Evolutionary conservation across 1,140 invertebrate genomes (phyloP).

Genomic region (Drosophila micromelanica): DNA sequence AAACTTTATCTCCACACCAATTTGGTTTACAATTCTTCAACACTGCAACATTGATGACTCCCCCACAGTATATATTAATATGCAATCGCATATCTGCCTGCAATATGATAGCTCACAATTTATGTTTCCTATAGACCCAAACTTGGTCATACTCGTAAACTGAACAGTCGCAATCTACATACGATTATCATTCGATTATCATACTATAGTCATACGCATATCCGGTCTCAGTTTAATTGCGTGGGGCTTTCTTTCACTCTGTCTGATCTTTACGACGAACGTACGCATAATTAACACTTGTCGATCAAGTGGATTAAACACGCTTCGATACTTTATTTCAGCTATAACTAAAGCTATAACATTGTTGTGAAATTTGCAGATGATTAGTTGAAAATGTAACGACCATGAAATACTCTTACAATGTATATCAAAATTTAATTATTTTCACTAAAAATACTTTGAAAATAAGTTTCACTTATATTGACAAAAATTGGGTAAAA

Average conservation of each 20-base stretch:
- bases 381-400: neutral
- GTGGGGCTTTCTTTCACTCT: slow-evolving; percentile 21
- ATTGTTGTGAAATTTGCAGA: neutral
- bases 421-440: neutral
- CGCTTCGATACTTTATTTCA: neutral
- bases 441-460: too few relatives aligned
- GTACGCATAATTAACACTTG: slow-evolving; percentile 16
- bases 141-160: slow-evolving; percentile 33
- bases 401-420: neutral
- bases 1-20: too few relatives aligned
- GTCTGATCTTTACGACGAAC: slow-evolving; percentile 18
- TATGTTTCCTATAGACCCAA: slow-evolving; percentile 52
- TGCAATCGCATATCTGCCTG: slow-evolving; percentile 9
- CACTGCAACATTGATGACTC: neutral
- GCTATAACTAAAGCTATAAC: neutral
- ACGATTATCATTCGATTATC: slow-evolving; percentile 54
- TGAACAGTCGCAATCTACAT: slow-evolving; percentile 22
- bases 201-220: slow-evolving; percentile 95
- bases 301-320: slow-evolving; percentile 1
- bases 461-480: neutral
- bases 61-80: slow-evolving; percentile 29
- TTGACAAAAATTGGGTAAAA: neutral
- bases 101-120: slow-evolving; percentile 11
- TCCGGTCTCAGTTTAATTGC: slow-evolving; percentile 86
- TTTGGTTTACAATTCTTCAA: neutral